Conservation (phyloP, 2,797 vertebrate genomes). For the Hyperoplus lanceolatus region DNA sequence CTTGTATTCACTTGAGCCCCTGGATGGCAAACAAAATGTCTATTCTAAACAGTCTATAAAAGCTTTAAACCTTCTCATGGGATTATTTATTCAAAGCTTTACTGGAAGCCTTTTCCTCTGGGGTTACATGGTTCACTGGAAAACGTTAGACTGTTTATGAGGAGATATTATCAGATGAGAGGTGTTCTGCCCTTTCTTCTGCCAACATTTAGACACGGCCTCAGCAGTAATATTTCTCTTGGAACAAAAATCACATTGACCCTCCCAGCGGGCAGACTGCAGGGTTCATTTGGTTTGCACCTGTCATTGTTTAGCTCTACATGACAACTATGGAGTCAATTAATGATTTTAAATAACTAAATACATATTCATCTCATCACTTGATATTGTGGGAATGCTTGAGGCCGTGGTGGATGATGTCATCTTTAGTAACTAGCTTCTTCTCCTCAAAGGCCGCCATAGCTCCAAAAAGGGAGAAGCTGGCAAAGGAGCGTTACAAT, state of each 20-base stretch:
- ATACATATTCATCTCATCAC: neutral
- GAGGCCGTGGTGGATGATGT: too few species aligned
- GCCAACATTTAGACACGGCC: constrained; percentile 29
- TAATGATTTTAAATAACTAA: neutral
- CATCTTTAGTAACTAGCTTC: too few species aligned
- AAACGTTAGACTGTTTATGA: constrained; percentile 57
- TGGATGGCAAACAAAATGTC: constrained; percentile 11
- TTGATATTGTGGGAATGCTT: too few species aligned
- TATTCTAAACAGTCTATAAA: constrained; percentile 48
- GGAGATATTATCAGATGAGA: constrained; percentile 7
- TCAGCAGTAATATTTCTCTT: constrained; percentile 20
- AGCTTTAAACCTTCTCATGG: constrained; percentile 34
- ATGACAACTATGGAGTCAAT: neutral
- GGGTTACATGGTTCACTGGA: constrained; percentile 42
- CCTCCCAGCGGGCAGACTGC: constrained; percentile 4
- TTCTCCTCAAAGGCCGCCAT: too few species aligned
- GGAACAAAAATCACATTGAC: constrained; percentile 57
- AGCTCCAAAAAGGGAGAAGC: too few species aligned
- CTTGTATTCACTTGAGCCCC: neutral
- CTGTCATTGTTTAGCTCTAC: constrained; percentile 28
- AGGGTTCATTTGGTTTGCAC: constrained; percentile 41
- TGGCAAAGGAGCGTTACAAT: too few species aligned
- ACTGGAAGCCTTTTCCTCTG: constrained; percentile 48
- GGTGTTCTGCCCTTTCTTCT: constrained; percentile 9
- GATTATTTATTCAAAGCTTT: constrained; percentile 48